Evolutionary conservation across 2,888 invertebrate genomes (phyloP).

Genomic region (Melanargia galathea): DNA sequence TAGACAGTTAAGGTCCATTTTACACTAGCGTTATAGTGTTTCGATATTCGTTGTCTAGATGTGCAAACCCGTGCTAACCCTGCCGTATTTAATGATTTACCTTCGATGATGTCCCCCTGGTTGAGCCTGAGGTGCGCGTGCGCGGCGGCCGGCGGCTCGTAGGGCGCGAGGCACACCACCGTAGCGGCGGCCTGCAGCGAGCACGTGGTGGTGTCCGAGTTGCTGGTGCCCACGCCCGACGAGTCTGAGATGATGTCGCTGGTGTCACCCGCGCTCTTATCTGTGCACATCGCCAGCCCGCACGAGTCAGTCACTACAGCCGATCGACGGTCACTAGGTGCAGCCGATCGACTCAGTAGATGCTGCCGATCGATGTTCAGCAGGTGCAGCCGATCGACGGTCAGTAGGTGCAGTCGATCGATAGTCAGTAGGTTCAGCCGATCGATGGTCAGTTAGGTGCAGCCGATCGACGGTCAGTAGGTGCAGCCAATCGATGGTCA

Average conservation of each 20-base stretch:
- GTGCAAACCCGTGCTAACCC: too few species aligned
- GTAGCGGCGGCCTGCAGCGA: slow-evolving; percentile 89
- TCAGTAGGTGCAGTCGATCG: slow-evolving; percentile 21
- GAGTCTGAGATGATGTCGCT: slow-evolving; percentile 96
- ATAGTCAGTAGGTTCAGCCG: too few species aligned
- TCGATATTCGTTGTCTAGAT: too few species aligned
- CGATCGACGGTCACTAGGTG: too few species aligned
- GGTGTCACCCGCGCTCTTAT: slow-evolving; percentile 94
- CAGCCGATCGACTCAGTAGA: neutral
- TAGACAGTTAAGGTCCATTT: too few species aligned
- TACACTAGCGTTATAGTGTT: too few species aligned
- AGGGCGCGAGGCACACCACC: slow-evolving; percentile 92
- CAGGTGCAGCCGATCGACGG: slow-evolving; percentile 20
- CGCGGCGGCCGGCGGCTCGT: slow-evolving; percentile 84
- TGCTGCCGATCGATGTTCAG: too few species aligned
- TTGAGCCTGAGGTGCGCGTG: slow-evolving; percentile 89
- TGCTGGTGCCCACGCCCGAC: slow-evolving; percentile 94
- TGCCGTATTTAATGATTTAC: slow-evolving; percentile 58
- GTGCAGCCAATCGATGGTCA: slow-evolving; percentile 12
- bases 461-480: slow-evolving; percentile 6
- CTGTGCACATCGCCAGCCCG: slow-evolving; percentile 79
- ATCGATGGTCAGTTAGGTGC: too few species aligned
- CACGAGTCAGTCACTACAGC: slow-evolving; percentile 52
- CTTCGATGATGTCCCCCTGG: slow-evolving; percentile 96
- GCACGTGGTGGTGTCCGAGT: slow-evolving; percentile 90